Base-by-base conservation (phyloP, 2,113 vertebrate genomes). In the Galeopterus variegatus region DNA sequence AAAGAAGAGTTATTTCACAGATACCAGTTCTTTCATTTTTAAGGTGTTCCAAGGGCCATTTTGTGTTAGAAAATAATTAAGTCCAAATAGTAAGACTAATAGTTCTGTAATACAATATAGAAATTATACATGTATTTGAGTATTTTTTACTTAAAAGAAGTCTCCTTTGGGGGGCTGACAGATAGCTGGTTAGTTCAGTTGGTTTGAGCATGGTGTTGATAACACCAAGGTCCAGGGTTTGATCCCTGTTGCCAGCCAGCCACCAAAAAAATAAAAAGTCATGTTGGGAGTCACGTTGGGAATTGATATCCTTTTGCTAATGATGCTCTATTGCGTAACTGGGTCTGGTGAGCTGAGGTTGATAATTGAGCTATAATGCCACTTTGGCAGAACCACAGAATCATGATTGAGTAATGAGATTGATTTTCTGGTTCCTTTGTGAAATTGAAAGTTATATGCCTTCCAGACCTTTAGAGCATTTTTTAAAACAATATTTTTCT, bases 41-140 rank as follows among this genome's bases (percentile, higher is more conserved):
- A 72, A 93, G 19, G 64, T 83, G 21, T 84, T 96, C 31, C 45
- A 69, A 62, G 88, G 48, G 36, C 41, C 52, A 18, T 81, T 94
- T 91, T 95, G 41, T 93, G 31, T 93, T 95, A 88, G 58, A 86
- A 91, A 86, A 96, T 93, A 80, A 83, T 65, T 26, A 89, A 90
- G 15, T 84, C 33, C 65, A 93, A 73, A 56, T 73, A 83, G 23
- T 65, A 52, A 88, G 48, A 70, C 36, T 85, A 88, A 36, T 83
- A 79, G 33, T 83, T 93, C 64, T 88, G 7, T 93, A 76, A 79
- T 73, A 33, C 23, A 33, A 0, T 50, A 9, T 84, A 88, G 36
- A 84, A 88, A 72, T 84, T 62, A 58, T 8, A 65, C 2, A 48
- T 50, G 52, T 48, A 58, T 83, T 67, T 91, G 41, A 81, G 65